Evolutionary conservation across 2,888 invertebrate genomes (phyloP).

Genomic region (Philaethria dido): DNA sequence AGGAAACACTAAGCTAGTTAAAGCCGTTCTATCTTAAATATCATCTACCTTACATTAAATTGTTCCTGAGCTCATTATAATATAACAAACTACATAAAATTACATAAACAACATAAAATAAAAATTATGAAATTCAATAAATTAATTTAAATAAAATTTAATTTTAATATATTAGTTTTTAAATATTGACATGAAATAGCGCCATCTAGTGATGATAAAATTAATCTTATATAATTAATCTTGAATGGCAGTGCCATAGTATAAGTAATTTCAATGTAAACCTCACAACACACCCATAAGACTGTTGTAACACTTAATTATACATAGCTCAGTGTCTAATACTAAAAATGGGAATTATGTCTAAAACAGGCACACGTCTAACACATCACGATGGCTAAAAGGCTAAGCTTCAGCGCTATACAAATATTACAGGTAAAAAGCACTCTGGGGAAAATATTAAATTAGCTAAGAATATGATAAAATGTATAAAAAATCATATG

Average conservation of each 20-base stretch:
- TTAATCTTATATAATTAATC: slow-evolving; percentile 23
- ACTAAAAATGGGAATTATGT: slow-evolving; percentile 50
- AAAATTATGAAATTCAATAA: neutral
- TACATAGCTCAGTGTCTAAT: slow-evolving; percentile 43
- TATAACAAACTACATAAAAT: slow-evolving; percentile 19
- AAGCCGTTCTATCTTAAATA: slow-evolving; percentile 76
- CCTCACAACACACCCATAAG: slow-evolving; percentile 47
- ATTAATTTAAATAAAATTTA: neutral
- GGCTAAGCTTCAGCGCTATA: slow-evolving; percentile 57
- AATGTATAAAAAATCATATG: slow-evolving; percentile 2
- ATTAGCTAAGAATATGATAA: neutral
- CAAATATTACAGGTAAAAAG: slow-evolving; percentile 25
- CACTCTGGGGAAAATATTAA: slow-evolving; percentile 25
- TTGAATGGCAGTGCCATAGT: slow-evolving; percentile 40
- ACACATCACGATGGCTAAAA: slow-evolving; percentile 67
- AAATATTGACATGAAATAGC: slow-evolving; percentile 23
- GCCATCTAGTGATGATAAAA: slow-evolving; percentile 37
- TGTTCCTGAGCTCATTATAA: slow-evolving; percentile 41
- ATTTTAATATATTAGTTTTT: neutral
- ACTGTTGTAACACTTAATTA: slow-evolving; percentile 38
- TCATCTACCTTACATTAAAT: slow-evolving; percentile 51
- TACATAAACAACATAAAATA: neutral
- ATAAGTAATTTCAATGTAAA: slow-evolving; percentile 27
- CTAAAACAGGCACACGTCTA: slow-evolving; percentile 73
- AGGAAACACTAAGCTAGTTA: slow-evolving; percentile 79